phyloP scores from a whole-genome alignment of 2,797 vertebrate genomes.

The Spatula clypeata region DNA sequence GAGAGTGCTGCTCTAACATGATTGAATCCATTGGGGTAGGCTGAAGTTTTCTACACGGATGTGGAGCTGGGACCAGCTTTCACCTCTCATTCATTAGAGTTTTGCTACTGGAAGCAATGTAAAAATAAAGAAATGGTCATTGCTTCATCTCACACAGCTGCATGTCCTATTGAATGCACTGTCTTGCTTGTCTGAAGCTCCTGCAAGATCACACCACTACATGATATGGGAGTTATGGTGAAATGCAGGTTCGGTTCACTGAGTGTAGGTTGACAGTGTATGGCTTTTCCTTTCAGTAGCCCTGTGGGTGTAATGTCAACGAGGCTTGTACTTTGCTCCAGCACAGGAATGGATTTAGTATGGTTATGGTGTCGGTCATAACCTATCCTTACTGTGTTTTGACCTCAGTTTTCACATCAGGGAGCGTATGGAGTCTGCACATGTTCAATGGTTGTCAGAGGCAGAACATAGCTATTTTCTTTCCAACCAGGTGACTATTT shows the following conservation, averaged over 20 bases:
- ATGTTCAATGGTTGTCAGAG: not conserved
- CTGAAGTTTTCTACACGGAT: not conserved
- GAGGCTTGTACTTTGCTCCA: not conserved
- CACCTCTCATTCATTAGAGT: not conserved
- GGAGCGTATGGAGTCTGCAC: not conserved
- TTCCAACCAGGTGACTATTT: not conserved
- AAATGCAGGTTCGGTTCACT: not conserved
- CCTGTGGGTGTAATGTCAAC: not conserved
- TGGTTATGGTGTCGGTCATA: fast-evolving
- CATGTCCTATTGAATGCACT: not conserved
- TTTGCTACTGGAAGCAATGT: not conserved
- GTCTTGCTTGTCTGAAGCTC: not conserved
- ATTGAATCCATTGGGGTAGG: not conserved
- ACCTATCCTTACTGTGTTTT: fast-evolving
- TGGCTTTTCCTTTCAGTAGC: not conserved
- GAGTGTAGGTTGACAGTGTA: fast-evolving
- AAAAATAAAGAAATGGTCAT: not conserved
- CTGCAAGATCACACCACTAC: fast-evolving
- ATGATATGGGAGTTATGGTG: fast-evolving
- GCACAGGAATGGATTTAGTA: not conserved
- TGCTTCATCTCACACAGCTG: not conserved
- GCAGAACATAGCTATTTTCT: not conserved
- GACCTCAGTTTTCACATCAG: not conserved
- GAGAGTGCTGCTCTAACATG: fast-evolving
- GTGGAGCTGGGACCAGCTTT: not conserved